These are phyloP conservation scores for Apis dorsata DNA, from an alignment of 1,140 invertebrate species.

Conservation along the genomic window DNA sequence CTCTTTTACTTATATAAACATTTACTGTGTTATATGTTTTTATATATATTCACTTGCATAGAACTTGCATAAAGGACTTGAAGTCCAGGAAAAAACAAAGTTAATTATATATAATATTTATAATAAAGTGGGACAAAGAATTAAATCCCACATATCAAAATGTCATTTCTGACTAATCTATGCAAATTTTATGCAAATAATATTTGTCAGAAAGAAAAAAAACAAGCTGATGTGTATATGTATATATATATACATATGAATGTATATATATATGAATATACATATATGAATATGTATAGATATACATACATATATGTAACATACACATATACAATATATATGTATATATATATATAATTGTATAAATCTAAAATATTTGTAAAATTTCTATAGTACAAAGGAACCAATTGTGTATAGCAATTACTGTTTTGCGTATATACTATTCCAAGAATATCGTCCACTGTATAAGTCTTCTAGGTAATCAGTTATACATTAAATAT, in stretches of 20 bases:
- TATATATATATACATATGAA: not conserved
- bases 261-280: not conserved
- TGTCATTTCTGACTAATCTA: slow-evolving; percentile 6
- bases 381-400: slow-evolving; percentile 58
- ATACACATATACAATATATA: not conserved
- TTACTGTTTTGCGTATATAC: slow-evolving; percentile 44
- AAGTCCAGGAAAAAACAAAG: not conserved
- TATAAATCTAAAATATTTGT: slow-evolving; percentile 39
- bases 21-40: not conserved
- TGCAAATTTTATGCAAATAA: slow-evolving; percentile 16
- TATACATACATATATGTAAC: slow-evolving; percentile 5
- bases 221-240: not conserved
- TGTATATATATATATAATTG: slow-evolving; percentile 10
- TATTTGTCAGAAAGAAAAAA: slow-evolving; percentile 14
- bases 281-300: slow-evolving; percentile 4
- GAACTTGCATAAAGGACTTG: not conserved
- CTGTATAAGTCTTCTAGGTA: slow-evolving; percentile 50
- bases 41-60: not conserved
- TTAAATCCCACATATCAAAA: not conserved
- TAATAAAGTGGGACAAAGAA: not conserved
- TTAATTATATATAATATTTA: not conserved
- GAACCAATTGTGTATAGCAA: slow-evolving; percentile 40
- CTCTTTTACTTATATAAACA: not conserved
- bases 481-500: slow-evolving; percentile 44
- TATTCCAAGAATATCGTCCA: slow-evolving; percentile 31